Base-by-base conservation (phyloP, 35 echinoderm and acorn worm genomes). In the Heliocidaris erythrogramma region DNA sequence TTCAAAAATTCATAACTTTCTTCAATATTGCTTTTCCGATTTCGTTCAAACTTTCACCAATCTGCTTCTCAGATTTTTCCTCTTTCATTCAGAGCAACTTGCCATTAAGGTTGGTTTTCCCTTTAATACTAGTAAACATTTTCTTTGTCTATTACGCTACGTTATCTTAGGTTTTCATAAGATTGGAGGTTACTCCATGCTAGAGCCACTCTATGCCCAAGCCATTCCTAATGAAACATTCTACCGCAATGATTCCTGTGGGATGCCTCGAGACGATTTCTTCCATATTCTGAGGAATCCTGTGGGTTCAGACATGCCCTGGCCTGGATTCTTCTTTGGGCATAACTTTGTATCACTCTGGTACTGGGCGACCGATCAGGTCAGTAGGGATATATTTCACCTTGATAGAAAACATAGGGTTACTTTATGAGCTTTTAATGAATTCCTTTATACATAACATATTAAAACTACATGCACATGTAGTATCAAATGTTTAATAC, bases 321-420 rank as follows among this genome's bases (percentile, higher is more conserved):
- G 98, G 98, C 98, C 98, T 5, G 98, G 98, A 2, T 99, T 97
- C 88, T 30, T 99, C 30, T 96, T 99, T 56, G 98, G 98, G 14
- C 96, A 97, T 86, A 94, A 86, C 24, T 91, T 95, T 13, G 98
- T 96, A 5, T 97, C 98, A 2, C 61, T 99, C 2, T 99, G 98
- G 98, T 99, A 99, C 56, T 96, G 95, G 95, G 95, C 95, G 31
- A 93, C 98, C 16, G 98, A 99, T 94, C 98, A 99, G 96, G 98
- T 99, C 61, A 5, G 94, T 86, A 47, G 7, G 14, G 14, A 56
- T 56, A 56, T 56, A 10, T 56, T 42, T 56, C 9, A 56, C 52
- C 10, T 10, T 56, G 52, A 56, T 56, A 13, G 52, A 11, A 56
- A 14, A 56, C 10, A 56, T 0, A 56, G 14, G 9, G 14, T 42